Evolutionary conservation across 2,888 invertebrate genomes (phyloP).

Genomic region (Andrena fulva): DNA sequence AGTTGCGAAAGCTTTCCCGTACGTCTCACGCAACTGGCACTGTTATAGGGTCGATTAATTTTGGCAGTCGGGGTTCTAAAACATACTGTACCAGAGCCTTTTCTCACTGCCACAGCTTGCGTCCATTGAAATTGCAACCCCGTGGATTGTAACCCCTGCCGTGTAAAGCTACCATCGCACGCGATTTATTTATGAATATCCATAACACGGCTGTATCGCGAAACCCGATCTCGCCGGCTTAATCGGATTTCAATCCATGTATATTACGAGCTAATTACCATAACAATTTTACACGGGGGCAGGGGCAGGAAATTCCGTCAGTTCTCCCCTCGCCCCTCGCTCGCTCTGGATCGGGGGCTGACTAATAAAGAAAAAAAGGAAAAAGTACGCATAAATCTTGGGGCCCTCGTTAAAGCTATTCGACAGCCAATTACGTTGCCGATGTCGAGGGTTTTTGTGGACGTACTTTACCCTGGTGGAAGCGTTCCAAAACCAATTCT

Average conservation of each 20-base stretch:
- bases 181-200: conserved; percentile 33
- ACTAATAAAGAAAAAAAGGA: conserved; percentile 44
- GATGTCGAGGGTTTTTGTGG: conserved; percentile 68
- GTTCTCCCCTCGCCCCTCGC: neutral
- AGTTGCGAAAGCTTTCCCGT: neutral
- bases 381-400: conserved; percentile 67
- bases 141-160: neutral
- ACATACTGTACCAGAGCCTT: too few species aligned
- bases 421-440: conserved; percentile 74
- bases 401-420: conserved; percentile 68
- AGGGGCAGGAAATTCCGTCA: conserved; percentile 17
- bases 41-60: neutral
- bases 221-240: conserved; percentile 9
- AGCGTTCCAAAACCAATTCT: conserved; percentile 70
- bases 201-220: conserved; percentile 24
- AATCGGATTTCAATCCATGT: conserved; percentile 58
- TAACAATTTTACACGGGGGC: conserved; percentile 58
- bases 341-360: neutral
- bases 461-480: conserved; percentile 66
- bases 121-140: too few species aligned
- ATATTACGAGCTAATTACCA: conserved; percentile 62
- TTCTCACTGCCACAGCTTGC: too few species aligned
- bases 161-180: neutral
- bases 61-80: too few species aligned
- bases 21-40: neutral